Conservation (phyloP, 2,113 vertebrate genomes). For the Paraplagusia blochii region DNA sequence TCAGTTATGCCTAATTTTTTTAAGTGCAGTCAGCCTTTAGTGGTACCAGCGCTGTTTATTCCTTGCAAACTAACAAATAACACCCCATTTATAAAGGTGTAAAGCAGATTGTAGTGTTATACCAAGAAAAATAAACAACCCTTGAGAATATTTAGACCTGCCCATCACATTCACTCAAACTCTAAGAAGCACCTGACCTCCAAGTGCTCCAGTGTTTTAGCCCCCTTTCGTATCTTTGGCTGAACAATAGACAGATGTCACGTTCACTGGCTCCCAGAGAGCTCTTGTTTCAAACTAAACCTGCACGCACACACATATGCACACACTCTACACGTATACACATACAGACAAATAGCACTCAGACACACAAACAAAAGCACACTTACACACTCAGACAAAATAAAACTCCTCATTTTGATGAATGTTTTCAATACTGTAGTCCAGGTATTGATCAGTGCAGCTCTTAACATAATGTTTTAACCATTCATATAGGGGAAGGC, state of each 20-base stretch:
- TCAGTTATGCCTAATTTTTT: too few species aligned
- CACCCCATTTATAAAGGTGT: too few species aligned
- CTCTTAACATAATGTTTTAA: constrained; percentile 66
- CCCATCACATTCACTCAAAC: constrained; percentile 3
- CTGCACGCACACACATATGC: constrained; percentile 7
- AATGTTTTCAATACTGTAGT: constrained; percentile 34
- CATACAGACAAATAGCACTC: constrained; percentile 26
- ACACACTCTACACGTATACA: constrained; percentile 15
- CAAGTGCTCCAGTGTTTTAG: constrained; percentile 31
- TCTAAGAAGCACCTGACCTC: constrained; percentile 17
- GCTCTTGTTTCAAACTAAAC: constrained; percentile 18
- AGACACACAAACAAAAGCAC: constrained; percentile 5
- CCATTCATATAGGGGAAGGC: constrained; percentile 22
- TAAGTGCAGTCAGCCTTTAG: too few species aligned
- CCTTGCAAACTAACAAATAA: too few species aligned
- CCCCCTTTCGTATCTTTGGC: constrained; percentile 48
- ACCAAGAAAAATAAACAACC: too few species aligned
- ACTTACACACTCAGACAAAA: constrained; percentile 31
- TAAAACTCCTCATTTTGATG: constrained; percentile 31
- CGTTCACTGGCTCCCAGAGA: constrained; percentile 42
- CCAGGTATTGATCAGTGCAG: constrained; percentile 53
- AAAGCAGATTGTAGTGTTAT: too few species aligned
- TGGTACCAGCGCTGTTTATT: too few species aligned
- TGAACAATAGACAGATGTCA: constrained; percentile 49
- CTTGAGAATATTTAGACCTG: too few species aligned